Evolutionary conservation across 2,113 vertebrate species (phyloP).

Genomic region (Oncorhynchus kisutch): DNA sequence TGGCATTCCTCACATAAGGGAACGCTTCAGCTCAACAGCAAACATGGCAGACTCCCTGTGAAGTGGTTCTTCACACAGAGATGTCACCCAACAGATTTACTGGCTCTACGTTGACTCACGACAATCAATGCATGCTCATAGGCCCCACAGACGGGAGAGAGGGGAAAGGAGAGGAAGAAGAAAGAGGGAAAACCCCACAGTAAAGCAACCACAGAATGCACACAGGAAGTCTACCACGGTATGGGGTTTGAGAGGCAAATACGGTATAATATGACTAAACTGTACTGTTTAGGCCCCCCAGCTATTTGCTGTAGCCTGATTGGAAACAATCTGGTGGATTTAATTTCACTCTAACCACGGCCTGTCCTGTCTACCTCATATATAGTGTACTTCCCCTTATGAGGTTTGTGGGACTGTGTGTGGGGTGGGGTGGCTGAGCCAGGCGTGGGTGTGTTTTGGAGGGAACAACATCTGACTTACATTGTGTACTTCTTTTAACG

Average conservation of each 20-base stretch:
- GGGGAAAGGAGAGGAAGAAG: conserved; percentile 2
- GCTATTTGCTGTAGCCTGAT: not conserved
- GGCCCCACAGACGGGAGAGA: conserved; percentile 11
- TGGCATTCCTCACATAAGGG: conserved; percentile 55
- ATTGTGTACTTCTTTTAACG: conserved; percentile 24
- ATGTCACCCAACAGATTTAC: conserved; percentile 4
- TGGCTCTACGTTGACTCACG: conserved; percentile 15
- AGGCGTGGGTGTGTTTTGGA: conserved; percentile 26
- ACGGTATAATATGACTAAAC: not conserved
- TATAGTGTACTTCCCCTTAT: conserved; percentile 22
- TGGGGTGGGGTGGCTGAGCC: conserved; percentile 2
- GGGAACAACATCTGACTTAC: conserved; percentile 32
- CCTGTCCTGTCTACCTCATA: not conserved
- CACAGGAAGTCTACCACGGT: conserved; percentile 51
- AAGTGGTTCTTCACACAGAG: conserved; percentile 43
- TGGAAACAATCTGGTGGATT: not conserved
- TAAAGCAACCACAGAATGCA: conserved; percentile 27
- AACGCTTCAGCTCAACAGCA: conserved; percentile 40
- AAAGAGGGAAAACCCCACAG: conserved; percentile 15
- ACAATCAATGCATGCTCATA: conserved; percentile 26
- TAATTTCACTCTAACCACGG: no score
- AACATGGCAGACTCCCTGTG: conserved; percentile 48
- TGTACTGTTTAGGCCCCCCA: not conserved
- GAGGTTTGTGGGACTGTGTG: conserved; percentile 19
- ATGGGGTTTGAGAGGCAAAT: conserved; percentile 40